Evolutionary conservation across 2,113 vertebrate genomes (phyloP), one percentile per base, ranked within the genome.

Genomic region (Etheostoma spectabile): DNA sequence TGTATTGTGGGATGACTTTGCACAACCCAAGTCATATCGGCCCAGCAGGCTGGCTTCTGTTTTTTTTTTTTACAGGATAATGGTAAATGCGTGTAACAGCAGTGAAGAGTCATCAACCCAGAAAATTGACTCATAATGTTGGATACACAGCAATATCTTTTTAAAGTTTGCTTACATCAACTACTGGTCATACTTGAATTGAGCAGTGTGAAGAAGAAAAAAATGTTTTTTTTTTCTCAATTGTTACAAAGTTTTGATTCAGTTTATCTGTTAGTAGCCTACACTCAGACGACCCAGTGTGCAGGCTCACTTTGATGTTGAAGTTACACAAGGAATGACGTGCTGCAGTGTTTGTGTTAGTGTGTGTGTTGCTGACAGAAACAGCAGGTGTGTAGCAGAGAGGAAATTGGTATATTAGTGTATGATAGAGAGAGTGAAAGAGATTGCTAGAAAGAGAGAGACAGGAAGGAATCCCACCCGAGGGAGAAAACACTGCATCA

Each of bases 401-500:
- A 67, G 35, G 66, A 81, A 72, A 86, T 59, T 82, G 75, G 19
- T 83, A 69, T 74, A 79, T 83, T 84, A 77, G 66, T 84, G 78
- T 69, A 46, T 83, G 60, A 62, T 42, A 72, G 70, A 73, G 80
- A 65, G 64, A 57, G 72, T 2, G 24, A 83, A 49, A 56, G 83
- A 74, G 77, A 79, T 71, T 72, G 63, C 53, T 77, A 12, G 73
- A 87, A 65, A 79, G 49, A 79, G 62, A 77, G 55, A 77, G 55
- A 48, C 33, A 73, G 53, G 65, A 79, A 75, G 74, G 74, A 66
- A 80, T 83, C 15, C 45, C 18, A 63, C 67, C 74, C 6, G 14
- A 42, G 84, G 73, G 88, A 82, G 61, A 79, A 90, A 76, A 86
- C 77, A 76, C 55, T 77, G 48, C 35, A 65, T 73, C 64, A 72